A percentile compares a stretch with the other conserved stretches of the same genome.
phyloP scores from a whole-genome alignment of 2,113 vertebrate genomes.

The Silurus asotus region DNA sequence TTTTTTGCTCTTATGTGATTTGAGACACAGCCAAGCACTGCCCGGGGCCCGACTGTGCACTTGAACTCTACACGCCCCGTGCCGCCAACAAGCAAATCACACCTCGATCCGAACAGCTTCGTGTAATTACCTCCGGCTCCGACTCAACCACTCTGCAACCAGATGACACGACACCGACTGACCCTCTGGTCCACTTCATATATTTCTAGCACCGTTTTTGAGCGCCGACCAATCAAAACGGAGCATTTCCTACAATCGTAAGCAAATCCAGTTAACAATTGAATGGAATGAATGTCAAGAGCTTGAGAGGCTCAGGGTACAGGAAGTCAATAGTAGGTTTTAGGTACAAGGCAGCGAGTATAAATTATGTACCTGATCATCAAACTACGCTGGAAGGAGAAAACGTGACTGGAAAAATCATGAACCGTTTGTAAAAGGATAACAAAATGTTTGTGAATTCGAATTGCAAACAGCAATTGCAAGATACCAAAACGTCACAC shows the following conservation, averaged over 20 bases:
- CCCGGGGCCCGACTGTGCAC: background rate
- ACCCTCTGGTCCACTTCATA: background rate
- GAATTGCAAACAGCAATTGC: background rate
- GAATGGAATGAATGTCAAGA: background rate
- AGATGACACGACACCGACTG: background rate
- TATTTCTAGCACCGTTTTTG: background rate
- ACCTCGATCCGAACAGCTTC: background rate
- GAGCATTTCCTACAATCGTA: background rate
- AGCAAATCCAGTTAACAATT: no score
- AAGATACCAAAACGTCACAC: background rate
- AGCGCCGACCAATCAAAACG: background rate
- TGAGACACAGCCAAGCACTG: constrained; percentile 27
- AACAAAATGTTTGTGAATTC: background rate
- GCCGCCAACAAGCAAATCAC: constrained; percentile 35
- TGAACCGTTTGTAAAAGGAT: background rate
- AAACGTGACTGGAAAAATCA: no score
- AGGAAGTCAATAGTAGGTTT: no score
- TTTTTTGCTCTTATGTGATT: no score
- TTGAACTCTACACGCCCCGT: background rate
- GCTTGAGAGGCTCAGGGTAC: no score
- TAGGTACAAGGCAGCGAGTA: no score
- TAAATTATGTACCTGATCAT: no score
- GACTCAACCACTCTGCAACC: background rate
- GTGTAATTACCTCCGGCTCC: constrained; percentile 36
- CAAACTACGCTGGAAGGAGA: no score